Base-by-base conservation (phyloP, 2,113 vertebrate species). In the Tachysurus vachellii region DNA sequence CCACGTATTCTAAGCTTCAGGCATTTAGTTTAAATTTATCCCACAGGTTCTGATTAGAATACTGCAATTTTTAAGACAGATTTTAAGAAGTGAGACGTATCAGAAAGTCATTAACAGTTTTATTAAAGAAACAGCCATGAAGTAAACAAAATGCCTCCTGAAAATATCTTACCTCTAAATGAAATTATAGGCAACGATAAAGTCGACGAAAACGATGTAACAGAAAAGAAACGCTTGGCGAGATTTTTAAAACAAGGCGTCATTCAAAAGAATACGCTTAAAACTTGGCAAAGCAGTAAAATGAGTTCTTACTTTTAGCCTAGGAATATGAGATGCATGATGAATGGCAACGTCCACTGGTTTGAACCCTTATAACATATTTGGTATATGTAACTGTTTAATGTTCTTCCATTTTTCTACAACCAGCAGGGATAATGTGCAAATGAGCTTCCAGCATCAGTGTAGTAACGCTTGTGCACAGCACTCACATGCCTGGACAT, bases 371-470 rank as follows among this genome's bases (percentile, higher is more conserved):
- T 26, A 76, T 76, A 31, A 64, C 2, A 19, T 59, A 31, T 77
- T 44, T 44, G 50, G 44, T 61, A 53, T 4, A 62, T 17, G 73
- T 50, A 79, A 4, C 16, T 28, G 47, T n/a, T 36, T 50, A 21
- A 8, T 50, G 50, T 54, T 53, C 66, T 66, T n/a, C 5, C 47
- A 73, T 83, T 84, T 47, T 42, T n/a, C 28, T 42, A 66, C 2
- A 57, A 28, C 62, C 61, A 57, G 76, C 36, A 70, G 19, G 47
- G 12, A 0, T 54, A n/a, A 80, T 28, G 62, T 66, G 62, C 76
- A 80, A 80, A 86, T 64, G 44, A 68, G 75, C n/a, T 68, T 57
- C 76, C 85, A 57, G n/a, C 44, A 68, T 68, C 59, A 42, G 76
- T 21, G 50, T 36, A 66, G 66, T 28, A 80, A 61, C 6, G 75